These are phyloP conservation scores for Carcina quercana DNA, from an alignment of 2,888 invertebrate genomes.

Conservation along the genomic window DNA sequence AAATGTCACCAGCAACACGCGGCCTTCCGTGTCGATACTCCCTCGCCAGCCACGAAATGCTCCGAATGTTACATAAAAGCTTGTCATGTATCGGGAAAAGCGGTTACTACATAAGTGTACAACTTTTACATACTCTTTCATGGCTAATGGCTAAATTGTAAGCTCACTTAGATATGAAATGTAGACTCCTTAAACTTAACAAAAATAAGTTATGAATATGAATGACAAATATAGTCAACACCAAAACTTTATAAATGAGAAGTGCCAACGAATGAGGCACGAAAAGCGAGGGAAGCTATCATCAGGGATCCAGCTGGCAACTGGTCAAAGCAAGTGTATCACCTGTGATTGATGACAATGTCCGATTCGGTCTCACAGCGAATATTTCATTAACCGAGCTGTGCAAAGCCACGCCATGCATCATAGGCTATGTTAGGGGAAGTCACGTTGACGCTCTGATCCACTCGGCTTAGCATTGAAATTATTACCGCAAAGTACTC, in stretches of 20 bases:
- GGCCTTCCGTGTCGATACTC: constrained; percentile 18
- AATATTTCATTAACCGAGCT: constrained; percentile 68
- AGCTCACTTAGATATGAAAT: too few relatives aligned
- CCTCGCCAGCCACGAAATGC: constrained; percentile 11
- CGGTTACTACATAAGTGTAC: too few relatives aligned
- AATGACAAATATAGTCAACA: too few relatives aligned
- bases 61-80: constrained; percentile 5
- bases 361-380: constrained; percentile 54
- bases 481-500: constrained; percentile 59
- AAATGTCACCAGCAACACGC: constrained; percentile 18
- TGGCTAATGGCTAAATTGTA: too few relatives aligned
- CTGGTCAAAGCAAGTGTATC: constrained; percentile 39
- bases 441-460: constrained; percentile 57
- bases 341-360: constrained; percentile 61
- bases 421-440: constrained; percentile 55
- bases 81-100: constrained; percentile 5
- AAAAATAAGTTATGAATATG: too few relatives aligned
- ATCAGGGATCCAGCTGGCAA: constrained; percentile 24
- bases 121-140: too few relatives aligned
- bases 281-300: not conserved
- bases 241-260: too few relatives aligned
- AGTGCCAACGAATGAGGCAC: not conserved
- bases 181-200: too few relatives aligned
- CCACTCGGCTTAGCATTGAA: constrained; percentile 62
- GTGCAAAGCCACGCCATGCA: constrained; percentile 56